These are phyloP conservation scores for Drosophila setosimentum DNA, from an alignment of 2,888 invertebrate genomes.

Conservation along the genomic window DNA sequence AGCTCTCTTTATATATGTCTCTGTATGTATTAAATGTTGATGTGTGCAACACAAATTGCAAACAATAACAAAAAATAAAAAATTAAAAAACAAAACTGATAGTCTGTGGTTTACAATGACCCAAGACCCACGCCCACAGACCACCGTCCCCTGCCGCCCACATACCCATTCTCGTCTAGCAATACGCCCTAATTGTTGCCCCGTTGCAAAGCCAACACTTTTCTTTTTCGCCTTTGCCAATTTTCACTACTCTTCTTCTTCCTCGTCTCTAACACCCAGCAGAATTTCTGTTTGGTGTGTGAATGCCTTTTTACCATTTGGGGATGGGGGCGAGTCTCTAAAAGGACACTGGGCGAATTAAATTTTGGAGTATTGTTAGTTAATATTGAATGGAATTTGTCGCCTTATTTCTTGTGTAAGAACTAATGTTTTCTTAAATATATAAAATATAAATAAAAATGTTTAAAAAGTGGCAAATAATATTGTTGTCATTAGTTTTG, in stretches of 20 bases:
- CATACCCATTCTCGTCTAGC: neutral
- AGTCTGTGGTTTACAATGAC: slow-evolving; percentile 39
- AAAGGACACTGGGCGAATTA: neutral
- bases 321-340: neutral
- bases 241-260: slow-evolving; percentile 12
- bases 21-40: slow-evolving; percentile 21
- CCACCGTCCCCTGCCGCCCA: neutral
- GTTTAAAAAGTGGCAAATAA: neutral
- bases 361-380: neutral
- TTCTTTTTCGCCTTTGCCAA: slow-evolving; percentile 18
- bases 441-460: too few species aligned
- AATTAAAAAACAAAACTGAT: slow-evolving; percentile 15
- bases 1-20: slow-evolving; percentile 43
- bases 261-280: slow-evolving; percentile 20
- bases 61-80: slow-evolving; percentile 45
- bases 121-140: slow-evolving; percentile 1
- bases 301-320: slow-evolving; percentile 2
- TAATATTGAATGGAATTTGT: neutral
- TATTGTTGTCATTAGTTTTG: neutral
- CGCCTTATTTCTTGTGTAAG: neutral
- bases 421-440: neutral
- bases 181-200: slow-evolving; percentile 46
- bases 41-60: slow-evolving; percentile 53
- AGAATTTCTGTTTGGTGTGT: slow-evolving; percentile 20
- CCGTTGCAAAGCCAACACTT: slow-evolving; percentile 33